Conservation (phyloP, 2,888 invertebrate genomes). For the Eupithecia insigniata region DNA sequence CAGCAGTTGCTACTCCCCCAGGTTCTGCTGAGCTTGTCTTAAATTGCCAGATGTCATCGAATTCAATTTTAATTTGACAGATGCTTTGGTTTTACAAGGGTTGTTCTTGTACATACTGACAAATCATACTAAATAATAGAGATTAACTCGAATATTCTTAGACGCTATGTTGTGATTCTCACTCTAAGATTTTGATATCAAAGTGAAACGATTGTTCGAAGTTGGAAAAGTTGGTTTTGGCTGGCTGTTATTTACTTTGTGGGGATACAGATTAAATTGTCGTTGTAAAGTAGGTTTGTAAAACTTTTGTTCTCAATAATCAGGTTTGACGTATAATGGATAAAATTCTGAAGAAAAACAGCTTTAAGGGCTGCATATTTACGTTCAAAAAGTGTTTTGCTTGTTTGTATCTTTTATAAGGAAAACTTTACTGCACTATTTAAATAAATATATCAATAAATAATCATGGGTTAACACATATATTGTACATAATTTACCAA, state of each 20-base stretch:
- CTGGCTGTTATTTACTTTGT: slow-evolving; percentile 19
- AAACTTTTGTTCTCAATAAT: not conserved
- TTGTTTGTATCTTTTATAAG: not conserved
- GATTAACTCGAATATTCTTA: not conserved
- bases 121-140: too few relatives aligned
- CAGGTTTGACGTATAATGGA: not conserved
- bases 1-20: too few relatives aligned
- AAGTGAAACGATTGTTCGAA: slow-evolving; percentile 28
- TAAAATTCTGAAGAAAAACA: not conserved
- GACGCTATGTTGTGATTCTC: not conserved
- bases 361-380: not conserved
- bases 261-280: slow-evolving; percentile 11
- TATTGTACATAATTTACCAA: too few relatives aligned
- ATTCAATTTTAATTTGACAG: too few relatives aligned
- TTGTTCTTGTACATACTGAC: too few relatives aligned
- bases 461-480: too few relatives aligned
- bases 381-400: not conserved
- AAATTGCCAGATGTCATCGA: too few relatives aligned
- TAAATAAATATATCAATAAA: not conserved
- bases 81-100: too few relatives aligned
- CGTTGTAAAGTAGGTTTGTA: not conserved
- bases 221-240: slow-evolving; percentile 23
- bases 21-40: too few relatives aligned
- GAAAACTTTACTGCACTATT: not conserved
- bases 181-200: slow-evolving; percentile 12